Evolutionary conservation across 2,888 invertebrate species (phyloP).

Genomic region (Chironomus riparius): DNA sequence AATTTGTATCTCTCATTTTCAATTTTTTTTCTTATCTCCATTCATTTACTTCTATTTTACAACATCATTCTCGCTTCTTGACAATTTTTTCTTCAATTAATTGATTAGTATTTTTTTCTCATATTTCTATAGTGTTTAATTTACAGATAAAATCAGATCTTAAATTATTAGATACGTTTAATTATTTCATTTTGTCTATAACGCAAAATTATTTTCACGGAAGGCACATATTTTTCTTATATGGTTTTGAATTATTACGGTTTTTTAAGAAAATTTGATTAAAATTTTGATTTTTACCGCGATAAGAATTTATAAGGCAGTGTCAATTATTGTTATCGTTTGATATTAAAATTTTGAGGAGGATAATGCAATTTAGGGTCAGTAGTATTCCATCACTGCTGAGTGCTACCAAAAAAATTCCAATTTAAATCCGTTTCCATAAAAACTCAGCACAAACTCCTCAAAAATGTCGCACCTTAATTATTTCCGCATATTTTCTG

Average conservation of each 20-base stretch:
- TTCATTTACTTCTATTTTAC: too few species aligned
- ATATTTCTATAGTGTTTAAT: neutral
- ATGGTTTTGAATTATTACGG: neutral
- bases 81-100: too few species aligned
- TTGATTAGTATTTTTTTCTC: too few species aligned
- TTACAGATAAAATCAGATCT: conserved; percentile 16
- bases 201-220: conserved; percentile 1
- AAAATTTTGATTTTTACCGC: neutral
- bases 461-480: too few species aligned
- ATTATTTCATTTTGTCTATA: neutral
- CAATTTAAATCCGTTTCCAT: too few species aligned
- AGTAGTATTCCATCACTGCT: neutral
- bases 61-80: too few species aligned
- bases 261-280: too few species aligned
- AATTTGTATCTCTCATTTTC: neutral
- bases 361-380: neutral
- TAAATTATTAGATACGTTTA: conserved; percentile 25
- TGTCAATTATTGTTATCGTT: neutral
- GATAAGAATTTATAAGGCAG: neutral
- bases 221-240: conserved; percentile 16
- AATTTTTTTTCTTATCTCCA: neutral
- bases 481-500: too few species aligned
- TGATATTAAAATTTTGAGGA: neutral
- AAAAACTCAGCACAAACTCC: too few species aligned
- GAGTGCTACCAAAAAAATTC: too few species aligned